phyloP scores from a whole-genome alignment of 2,797 vertebrate genomes.

The Gallinago nigripennis region DNA sequence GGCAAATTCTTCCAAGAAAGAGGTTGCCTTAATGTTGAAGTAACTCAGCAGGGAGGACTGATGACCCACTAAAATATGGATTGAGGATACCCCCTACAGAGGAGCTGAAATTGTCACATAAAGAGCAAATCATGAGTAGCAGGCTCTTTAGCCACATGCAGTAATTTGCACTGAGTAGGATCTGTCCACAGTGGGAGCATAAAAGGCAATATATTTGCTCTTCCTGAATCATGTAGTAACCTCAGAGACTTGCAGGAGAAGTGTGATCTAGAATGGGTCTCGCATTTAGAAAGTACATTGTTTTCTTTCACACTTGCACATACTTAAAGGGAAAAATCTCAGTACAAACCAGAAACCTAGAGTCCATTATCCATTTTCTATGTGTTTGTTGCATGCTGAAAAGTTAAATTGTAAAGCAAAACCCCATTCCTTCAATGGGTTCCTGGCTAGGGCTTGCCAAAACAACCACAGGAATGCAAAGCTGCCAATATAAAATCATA shows the following conservation, averaged over 20 bases:
- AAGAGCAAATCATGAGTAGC: neutral
- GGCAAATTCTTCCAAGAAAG: neutral
- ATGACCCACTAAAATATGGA: conserved; percentile 19
- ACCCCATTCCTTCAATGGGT: neutral
- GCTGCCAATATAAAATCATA: neutral
- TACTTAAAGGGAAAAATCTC: neutral
- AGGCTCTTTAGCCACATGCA: neutral
- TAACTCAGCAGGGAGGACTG: neutral
- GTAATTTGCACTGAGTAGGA: neutral
- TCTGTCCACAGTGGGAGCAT: neutral
- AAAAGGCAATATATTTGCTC: neutral
- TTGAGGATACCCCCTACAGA: neutral
- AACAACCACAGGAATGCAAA: neutral
- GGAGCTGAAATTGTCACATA: neutral
- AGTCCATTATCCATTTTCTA: neutral
- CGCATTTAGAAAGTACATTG: neutral
- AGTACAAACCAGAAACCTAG: neutral
- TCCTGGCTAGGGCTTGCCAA: neutral
- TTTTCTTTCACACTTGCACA: neutral
- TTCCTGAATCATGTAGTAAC: neutral
- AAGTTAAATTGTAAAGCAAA: neutral
- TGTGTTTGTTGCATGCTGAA: neutral
- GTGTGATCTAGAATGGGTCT: neutral
- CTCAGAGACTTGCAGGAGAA: neutral
- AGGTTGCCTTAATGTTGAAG: neutral